These are phyloP conservation scores for Drosophila paramelanica DNA, from an alignment of 2,888 invertebrate species.

Conservation along the genomic window DNA sequence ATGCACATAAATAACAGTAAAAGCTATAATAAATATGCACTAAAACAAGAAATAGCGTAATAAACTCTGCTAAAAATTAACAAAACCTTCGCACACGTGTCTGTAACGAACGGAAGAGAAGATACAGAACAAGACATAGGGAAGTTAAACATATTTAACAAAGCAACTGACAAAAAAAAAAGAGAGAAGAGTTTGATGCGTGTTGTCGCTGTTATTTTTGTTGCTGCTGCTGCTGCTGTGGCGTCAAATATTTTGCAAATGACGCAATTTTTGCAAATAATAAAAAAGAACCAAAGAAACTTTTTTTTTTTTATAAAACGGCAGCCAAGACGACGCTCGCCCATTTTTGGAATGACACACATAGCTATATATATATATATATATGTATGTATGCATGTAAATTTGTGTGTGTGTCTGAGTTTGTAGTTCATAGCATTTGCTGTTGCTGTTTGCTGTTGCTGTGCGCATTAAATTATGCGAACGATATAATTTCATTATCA, in stretches of 20 bases:
- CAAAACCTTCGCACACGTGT: slow-evolving; percentile 26
- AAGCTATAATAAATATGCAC: slow-evolving; percentile 5
- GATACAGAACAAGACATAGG: not conserved
- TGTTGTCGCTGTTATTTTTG: not conserved
- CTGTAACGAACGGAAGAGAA: slow-evolving; percentile 15
- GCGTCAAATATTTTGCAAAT: slow-evolving; percentile 70
- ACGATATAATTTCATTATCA: slow-evolving; percentile 83
- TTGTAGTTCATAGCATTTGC: slow-evolving; percentile 41
- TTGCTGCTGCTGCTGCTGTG: not conserved
- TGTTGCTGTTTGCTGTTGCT: slow-evolving; percentile 39
- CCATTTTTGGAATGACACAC: slow-evolving; percentile 54
- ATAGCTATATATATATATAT: slow-evolving; percentile 6
- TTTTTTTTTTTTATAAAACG: slow-evolving; percentile 36
- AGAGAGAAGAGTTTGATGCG: slow-evolving; percentile 14
- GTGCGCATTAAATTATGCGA: slow-evolving; percentile 77
- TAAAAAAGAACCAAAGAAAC: slow-evolving; percentile 22
- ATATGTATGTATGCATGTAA: no score
- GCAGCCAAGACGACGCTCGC: slow-evolving; percentile 68
- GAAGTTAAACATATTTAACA: slow-evolving; percentile 29
- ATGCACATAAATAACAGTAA: slow-evolving; percentile 44
- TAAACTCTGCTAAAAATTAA: slow-evolving; percentile 21
- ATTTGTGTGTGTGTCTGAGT: slow-evolving; percentile 7
- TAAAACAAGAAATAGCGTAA: slow-evolving; percentile 3
- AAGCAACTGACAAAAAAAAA: slow-evolving; percentile 22
- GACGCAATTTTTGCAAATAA: slow-evolving; percentile 70